These are phyloP conservation scores for Furcula furcula DNA, from an alignment of 2,888 invertebrate species.

Conservation along the genomic window DNA sequence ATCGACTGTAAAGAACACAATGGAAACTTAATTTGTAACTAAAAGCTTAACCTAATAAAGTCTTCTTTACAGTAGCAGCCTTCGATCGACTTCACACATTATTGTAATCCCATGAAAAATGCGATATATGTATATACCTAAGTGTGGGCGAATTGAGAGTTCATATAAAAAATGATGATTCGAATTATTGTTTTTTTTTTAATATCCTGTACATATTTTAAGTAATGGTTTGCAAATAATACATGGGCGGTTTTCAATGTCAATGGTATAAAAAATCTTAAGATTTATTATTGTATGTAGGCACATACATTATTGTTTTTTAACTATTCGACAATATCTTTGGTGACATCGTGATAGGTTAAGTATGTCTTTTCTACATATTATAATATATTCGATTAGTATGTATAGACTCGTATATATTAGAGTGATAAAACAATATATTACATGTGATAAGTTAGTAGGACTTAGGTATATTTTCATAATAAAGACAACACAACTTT, in stretches of 20 bases:
- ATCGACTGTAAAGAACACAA: not conserved
- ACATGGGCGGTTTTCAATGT: slow-evolving; percentile 22
- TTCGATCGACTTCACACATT: not conserved
- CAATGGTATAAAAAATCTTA: slow-evolving; percentile 15
- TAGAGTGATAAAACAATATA: too few species aligned
- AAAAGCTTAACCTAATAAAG: not conserved
- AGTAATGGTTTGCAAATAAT: slow-evolving; percentile 13
- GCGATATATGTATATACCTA: not conserved
- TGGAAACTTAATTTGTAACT: not conserved
- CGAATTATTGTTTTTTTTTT: slow-evolving; percentile 22
- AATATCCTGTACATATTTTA: slow-evolving; percentile 11
- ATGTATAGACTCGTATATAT: too few species aligned
- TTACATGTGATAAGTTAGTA: too few species aligned
- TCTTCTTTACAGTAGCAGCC: not conserved
- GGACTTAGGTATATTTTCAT: too few species aligned
- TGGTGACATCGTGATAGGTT: too few species aligned
- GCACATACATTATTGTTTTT: not conserved
- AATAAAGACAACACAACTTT: too few species aligned
- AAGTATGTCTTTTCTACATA: too few species aligned
- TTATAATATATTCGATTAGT: too few species aligned
- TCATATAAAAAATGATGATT: slow-evolving; percentile 16
- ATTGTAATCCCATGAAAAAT: too few species aligned
- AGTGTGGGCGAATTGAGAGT: not conserved
- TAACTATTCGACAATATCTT: too few species aligned
- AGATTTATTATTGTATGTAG: not conserved